Evolutionary conservation across 2,797 vertebrate species (phyloP).

Genomic region (Aselliscus stoliczkanus): DNA sequence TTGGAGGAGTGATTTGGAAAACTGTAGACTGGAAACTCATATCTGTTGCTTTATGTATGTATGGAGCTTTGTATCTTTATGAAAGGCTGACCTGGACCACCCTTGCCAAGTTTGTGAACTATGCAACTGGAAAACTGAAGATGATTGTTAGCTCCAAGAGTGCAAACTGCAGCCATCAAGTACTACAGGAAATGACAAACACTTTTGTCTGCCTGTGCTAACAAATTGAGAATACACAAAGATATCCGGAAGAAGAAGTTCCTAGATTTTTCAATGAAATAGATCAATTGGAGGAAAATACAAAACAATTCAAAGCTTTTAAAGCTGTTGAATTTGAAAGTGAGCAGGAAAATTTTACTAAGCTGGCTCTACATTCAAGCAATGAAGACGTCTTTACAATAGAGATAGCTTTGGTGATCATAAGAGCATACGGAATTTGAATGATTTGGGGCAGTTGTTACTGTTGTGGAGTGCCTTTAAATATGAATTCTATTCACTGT

Average conservation of each 20-base stretch:
- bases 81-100: conserved; percentile 96
- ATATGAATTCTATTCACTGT: conserved; percentile 57
- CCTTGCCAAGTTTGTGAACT: conserved; percentile 95
- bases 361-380: conserved; percentile 88
- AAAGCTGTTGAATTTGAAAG: conserved; percentile 93
- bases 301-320: conserved; percentile 89
- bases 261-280: conserved; percentile 88
- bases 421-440: conserved; percentile 58
- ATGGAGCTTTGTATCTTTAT: conserved; percentile 91
- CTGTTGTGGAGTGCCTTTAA: conserved; percentile 76
- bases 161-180: conserved; percentile 96
- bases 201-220: conserved; percentile 87
- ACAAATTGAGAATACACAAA: conserved; percentile 91
- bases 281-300: conserved; percentile 88
- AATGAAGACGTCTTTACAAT: conserved; percentile 66
- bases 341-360: conserved; percentile 91
- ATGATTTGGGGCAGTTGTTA: conserved; percentile 39
- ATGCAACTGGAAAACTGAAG: conserved; percentile 93
- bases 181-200: conserved; percentile 95
- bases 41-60: conserved; percentile 88
- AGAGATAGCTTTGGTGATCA: conserved; percentile 19
- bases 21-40: conserved; percentile 93
- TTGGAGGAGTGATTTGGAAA: conserved; percentile 94
- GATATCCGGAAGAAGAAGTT: conserved; percentile 90
- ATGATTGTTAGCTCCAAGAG: conserved; percentile 95